phyloP scores from a whole-genome alignment of 2,888 invertebrate species.

The Pristionchus mayeri region DNA sequence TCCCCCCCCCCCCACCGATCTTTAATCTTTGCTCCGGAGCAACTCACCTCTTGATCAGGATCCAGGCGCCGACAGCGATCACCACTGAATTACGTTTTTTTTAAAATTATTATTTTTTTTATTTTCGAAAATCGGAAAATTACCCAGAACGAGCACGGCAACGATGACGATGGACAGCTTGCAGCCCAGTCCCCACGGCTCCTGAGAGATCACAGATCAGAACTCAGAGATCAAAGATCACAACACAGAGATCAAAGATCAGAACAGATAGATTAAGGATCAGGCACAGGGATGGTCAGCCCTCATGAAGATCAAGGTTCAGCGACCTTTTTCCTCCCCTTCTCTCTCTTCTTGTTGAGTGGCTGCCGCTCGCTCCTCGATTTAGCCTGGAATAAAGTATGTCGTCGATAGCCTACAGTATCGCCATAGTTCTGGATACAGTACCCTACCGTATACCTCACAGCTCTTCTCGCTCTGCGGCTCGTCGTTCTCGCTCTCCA shows the following conservation, averaged over 20 bases:
- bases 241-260: neutral
- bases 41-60: neutral
- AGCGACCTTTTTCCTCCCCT: neutral
- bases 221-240: constrained; percentile 8
- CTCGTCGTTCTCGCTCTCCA: neutral
- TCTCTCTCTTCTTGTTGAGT: neutral
- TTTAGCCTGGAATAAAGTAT: neutral
- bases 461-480: constrained; percentile 25
- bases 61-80: neutral
- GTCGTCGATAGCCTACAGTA: neutral
- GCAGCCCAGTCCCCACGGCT: neutral
- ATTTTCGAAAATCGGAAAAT: neutral
- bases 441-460: neutral
- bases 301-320: constrained; percentile 6
- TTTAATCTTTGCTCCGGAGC: too few relatives aligned
- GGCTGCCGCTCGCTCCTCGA: neutral
- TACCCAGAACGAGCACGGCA: neutral
- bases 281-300: too few relatives aligned
- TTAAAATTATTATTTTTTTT: neutral
- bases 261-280: too few relatives aligned
- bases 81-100: neutral
- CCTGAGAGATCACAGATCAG: neutral
- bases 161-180: constrained; percentile 3
- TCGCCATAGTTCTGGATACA: neutral
- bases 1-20: too few relatives aligned